These are phyloP conservation scores for Andrena camellia DNA, from an alignment of 2,888 invertebrate species.

Conservation along the genomic window DNA sequence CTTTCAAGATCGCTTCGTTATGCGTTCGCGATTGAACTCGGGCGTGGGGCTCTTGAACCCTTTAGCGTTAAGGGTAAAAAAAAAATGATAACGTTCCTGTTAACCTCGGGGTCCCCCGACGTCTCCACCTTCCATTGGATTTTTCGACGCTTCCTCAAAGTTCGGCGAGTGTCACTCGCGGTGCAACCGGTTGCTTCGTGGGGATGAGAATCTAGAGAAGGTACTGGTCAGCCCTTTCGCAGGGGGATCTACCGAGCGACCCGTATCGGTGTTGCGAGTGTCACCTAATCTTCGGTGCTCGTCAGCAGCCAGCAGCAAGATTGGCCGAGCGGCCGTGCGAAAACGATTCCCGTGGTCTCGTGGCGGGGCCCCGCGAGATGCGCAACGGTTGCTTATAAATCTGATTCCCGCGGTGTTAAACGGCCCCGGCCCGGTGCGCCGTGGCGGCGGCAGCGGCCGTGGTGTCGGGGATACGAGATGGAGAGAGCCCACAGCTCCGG, in stretches of 20 bases:
- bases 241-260: too few relatives aligned
- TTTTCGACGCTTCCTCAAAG: neutral
- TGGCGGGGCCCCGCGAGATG: conserved; percentile 1
- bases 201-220: neutral
- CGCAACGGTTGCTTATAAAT: conserved; percentile 51
- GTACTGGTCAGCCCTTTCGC: neutral
- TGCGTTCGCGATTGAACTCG: neutral
- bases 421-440: conserved; percentile 2
- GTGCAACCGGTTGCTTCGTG: neutral
- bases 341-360: conserved; percentile 19
- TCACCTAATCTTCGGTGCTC: neutral
- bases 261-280: neutral
- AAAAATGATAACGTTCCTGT: neutral
- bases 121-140: neutral
- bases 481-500: conserved; percentile 31
- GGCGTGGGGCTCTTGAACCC: conserved; percentile 14
- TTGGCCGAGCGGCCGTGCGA: neutral
- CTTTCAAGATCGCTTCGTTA: conserved; percentile 19
- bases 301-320: neutral
- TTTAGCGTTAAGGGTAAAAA: neutral
- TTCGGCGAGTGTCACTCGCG: neutral
- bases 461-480: neutral
- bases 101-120: neutral
- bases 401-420: conserved; percentile 43
- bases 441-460: neutral